These are phyloP conservation scores for Festucalex cinctus DNA, from an alignment of 2,113 vertebrate genomes.

Conservation along the genomic window DNA sequence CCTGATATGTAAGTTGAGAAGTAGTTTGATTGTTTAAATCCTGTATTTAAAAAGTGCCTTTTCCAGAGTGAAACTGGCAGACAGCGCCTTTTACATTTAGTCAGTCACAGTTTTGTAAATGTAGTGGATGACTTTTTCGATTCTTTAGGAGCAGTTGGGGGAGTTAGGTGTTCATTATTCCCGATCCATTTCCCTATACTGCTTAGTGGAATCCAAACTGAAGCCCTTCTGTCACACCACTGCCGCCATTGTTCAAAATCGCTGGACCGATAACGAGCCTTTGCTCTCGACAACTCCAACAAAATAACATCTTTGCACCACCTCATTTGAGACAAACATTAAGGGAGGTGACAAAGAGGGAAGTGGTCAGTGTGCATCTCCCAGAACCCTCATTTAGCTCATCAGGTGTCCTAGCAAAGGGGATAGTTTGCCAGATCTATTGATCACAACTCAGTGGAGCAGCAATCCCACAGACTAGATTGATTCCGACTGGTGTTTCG, in stretches of 20 bases:
- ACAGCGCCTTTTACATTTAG: neutral
- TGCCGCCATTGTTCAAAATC: slow-evolving; percentile 68
- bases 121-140: neutral
- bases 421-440: slow-evolving; percentile 78
- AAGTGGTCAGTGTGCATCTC: slow-evolving; percentile 48
- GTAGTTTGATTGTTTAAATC: too few relatives aligned
- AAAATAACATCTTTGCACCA: slow-evolving; percentile 47
- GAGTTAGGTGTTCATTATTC: neutral
- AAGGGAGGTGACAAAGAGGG: slow-evolving; percentile 34
- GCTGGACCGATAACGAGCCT: slow-evolving; percentile 67
- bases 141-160: neutral
- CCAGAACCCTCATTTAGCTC: slow-evolving; percentile 78
- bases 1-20: too few relatives aligned
- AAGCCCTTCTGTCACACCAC: slow-evolving; percentile 32
- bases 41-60: too few relatives aligned
- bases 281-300: slow-evolving; percentile 45
- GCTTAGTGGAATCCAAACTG: neutral
- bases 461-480: slow-evolving; percentile 79
- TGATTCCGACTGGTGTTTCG: slow-evolving; percentile 76
- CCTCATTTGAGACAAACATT: slow-evolving; percentile 33
- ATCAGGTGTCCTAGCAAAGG: slow-evolving; percentile 68
- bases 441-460: slow-evolving; percentile 79
- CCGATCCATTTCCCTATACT: neutral
- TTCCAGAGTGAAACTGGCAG: too few relatives aligned
- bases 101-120: neutral